phyloP scores from a whole-genome alignment of 2,113 vertebrate genomes.

The Mustela nigripes region DNA sequence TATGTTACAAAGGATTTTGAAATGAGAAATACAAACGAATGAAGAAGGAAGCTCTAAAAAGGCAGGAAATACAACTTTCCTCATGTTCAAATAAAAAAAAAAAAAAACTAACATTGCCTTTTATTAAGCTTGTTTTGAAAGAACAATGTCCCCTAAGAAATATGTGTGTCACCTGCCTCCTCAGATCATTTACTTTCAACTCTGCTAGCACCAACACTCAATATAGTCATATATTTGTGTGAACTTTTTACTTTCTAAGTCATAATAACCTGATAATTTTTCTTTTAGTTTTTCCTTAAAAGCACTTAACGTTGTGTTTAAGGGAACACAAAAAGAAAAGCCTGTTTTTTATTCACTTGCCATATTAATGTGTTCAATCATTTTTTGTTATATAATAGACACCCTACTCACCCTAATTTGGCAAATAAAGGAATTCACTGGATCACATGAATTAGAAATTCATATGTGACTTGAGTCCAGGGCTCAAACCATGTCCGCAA shows the following conservation, averaged over 20 bases:
- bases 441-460: constrained; percentile 33
- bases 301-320: not conserved
- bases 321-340: not conserved
- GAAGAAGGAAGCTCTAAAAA: not conserved
- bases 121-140: constrained; percentile 35
- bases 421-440: constrained; percentile 16
- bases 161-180: not conserved
- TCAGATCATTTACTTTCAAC: not conserved
- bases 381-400: not conserved
- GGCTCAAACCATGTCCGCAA: not conserved
- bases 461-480: not conserved
- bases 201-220: not conserved
- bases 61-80: not conserved
- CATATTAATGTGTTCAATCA: not conserved
- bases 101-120: not conserved
- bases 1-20: constrained; percentile 20
- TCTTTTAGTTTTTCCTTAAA: not conserved
- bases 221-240: not conserved
- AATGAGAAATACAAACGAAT: constrained; percentile 16
- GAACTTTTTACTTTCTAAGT: not conserved
- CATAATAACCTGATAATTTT: not conserved
- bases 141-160: not conserved
- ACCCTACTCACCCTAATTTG: not conserved
- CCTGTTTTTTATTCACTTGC: not conserved
- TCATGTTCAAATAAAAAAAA: not conserved